Evolutionary conservation across 2,113 vertebrate species (phyloP).

Genomic region (Callipepla squamata): DNA sequence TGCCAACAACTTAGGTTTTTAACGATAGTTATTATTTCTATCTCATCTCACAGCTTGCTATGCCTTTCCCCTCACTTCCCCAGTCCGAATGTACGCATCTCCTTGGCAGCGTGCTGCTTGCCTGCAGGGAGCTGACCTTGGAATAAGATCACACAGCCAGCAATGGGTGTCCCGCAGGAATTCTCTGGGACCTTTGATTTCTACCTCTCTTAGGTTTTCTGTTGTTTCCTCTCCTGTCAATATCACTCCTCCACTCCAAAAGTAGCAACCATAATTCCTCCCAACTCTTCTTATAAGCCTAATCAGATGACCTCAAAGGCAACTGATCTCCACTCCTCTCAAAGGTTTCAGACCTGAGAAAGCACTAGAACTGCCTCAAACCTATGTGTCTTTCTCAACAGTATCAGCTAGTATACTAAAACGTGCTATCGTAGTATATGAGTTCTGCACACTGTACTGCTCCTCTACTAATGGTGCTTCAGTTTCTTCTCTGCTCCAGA

Average conservation of each 20-base stretch:
- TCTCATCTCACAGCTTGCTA: neutral
- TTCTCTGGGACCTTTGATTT: neutral
- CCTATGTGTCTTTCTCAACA: neutral
- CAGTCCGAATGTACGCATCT: neutral
- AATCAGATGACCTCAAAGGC: neutral
- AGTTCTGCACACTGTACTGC: neutral
- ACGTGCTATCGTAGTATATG: neutral
- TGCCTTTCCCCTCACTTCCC: neutral
- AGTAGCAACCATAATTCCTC: neutral
- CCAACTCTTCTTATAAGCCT: neutral
- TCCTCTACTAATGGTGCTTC: neutral
- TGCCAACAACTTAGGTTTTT: neutral
- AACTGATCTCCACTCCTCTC: neutral
- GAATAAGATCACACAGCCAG: neutral
- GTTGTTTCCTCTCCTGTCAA: neutral
- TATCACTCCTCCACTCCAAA: neutral
- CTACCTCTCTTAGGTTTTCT: neutral
- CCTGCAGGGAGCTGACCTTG: neutral
- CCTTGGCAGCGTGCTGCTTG: neutral
- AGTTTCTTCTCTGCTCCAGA: neutral
- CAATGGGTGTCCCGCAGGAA: neutral
- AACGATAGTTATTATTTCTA: neutral
- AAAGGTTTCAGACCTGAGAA: neutral
- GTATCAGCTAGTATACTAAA: fast-evolving
- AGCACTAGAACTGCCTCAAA: neutral